phyloP scores from a whole-genome alignment of 1,140 invertebrate species.

The Pristionchus pacificus region DNA sequence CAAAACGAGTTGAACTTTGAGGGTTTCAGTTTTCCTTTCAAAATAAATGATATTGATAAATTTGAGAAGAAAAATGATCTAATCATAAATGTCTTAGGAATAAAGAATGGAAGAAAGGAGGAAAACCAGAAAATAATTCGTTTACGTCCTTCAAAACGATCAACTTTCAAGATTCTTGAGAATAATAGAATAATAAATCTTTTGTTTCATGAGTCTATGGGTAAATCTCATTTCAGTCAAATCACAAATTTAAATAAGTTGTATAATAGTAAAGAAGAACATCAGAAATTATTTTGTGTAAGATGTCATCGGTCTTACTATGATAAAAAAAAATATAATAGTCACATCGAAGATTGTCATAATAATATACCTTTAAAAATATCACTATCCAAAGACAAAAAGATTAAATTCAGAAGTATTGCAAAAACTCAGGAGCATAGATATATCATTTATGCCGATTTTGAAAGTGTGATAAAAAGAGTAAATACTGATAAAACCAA shows the following conservation, averaged over 20 bases:
- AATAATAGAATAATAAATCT: conserved; percentile 20
- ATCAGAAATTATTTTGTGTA: background rate
- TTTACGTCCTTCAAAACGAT: conserved; percentile 21
- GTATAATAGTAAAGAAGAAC: conserved; percentile 12
- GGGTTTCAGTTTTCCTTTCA: conserved; percentile 27
- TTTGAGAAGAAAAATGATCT: conserved; percentile 36
- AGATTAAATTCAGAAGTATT: conserved; percentile 28
- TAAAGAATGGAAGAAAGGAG: conserved; percentile 20
- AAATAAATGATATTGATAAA: conserved; percentile 33
- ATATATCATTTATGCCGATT: conserved; percentile 23
- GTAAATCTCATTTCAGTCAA: conserved; percentile 30
- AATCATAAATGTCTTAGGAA: conserved; percentile 25
- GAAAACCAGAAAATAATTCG: conserved; percentile 6
- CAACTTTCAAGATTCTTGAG: conserved; percentile 7
- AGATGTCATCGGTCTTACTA: background rate
- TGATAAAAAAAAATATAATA: background rate
- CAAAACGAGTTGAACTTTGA: conserved; percentile 37
- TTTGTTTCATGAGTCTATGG: conserved; percentile 17
- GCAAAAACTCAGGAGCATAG: conserved; percentile 33
- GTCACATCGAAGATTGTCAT: background rate
- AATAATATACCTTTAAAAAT: conserved; percentile 23
- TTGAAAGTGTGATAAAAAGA: conserved; percentile 16
- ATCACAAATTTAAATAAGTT: conserved; percentile 37
- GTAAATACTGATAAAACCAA: background rate
- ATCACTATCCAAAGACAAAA: conserved; percentile 21